Evolutionary conservation across 2,888 invertebrate genomes (phyloP).

Genomic region (Drosophila fulvimacula): DNA sequence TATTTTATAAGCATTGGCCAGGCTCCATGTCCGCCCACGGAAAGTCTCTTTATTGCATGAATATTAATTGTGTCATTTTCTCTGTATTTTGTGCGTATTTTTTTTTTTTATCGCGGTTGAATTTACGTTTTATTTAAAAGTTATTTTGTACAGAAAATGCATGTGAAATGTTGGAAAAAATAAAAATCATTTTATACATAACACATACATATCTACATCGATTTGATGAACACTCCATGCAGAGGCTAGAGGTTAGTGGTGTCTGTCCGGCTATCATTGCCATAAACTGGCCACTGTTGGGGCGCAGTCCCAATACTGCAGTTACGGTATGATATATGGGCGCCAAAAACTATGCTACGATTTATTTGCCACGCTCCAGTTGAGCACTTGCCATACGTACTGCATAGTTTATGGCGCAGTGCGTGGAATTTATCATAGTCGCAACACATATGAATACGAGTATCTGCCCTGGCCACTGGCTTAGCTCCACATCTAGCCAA

Average conservation of each 20-base stretch:
- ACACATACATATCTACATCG: neutral
- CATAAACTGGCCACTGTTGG: neutral
- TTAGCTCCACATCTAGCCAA: conserved; percentile 12
- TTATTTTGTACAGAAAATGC: conserved; percentile 78
- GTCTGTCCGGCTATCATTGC: neutral
- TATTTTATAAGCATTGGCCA: conserved; percentile 11
- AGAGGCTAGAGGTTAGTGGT: neutral
- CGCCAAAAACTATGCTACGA: conserved; percentile 61
- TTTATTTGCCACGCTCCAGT: conserved; percentile 73
- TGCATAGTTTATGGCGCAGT: conserved; percentile 75
- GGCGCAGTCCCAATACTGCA: conserved; percentile 15
- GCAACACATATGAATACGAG: conserved; percentile 1
- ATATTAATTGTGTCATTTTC: conserved; percentile 29
- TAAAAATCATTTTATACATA: conserved; percentile 45
- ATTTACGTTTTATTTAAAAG: conserved; percentile 67
- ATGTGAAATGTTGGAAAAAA: conserved; percentile 75
- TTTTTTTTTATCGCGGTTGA: conserved; percentile 75
- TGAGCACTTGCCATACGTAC: conserved; percentile 52
- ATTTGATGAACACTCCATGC: conserved; percentile 1
- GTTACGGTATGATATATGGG: conserved; percentile 48
- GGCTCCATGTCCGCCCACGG: conserved; percentile 15
- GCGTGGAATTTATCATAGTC: conserved; percentile 56
- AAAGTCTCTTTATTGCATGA: conserved; percentile 16
- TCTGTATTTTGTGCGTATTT: conserved; percentile 36
- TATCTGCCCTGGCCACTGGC: neutral